A percentile compares a stretch with the other conserved stretches of the same genome.
Conservation (phyloP, 2,888 invertebrate genomes). For the Lepeophtheirus nordmannii region DNA sequence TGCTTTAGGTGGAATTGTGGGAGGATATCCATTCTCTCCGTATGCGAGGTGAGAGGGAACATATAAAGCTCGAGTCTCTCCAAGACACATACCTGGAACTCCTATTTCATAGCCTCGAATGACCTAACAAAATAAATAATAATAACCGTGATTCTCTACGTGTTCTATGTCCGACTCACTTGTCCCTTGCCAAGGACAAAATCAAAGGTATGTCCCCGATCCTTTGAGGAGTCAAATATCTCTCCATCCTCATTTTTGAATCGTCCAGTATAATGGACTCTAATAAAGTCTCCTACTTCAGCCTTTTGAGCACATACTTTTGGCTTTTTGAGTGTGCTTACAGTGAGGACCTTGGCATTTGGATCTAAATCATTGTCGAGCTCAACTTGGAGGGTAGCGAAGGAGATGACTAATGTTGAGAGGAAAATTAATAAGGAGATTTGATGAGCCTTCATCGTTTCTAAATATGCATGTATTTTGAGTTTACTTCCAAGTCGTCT, state of each 20-base stretch:
- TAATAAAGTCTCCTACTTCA: conserved; percentile 4
- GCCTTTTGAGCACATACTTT: neutral
- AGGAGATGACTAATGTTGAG: too few species aligned
- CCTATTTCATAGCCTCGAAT: conserved; percentile 16
- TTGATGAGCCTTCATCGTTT: too few species aligned
- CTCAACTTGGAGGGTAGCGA: neutral
- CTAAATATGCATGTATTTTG: too few species aligned
- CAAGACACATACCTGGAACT: conserved; percentile 16
- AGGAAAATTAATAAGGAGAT: too few species aligned
- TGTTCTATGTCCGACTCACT: neutral
- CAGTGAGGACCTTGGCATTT: conserved; percentile 2
- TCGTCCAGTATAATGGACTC: conserved; percentile 7
- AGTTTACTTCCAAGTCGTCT: too few species aligned
- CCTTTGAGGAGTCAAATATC: conserved; percentile 6
- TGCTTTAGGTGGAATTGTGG: conserved; percentile 2
- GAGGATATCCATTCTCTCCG: conserved; percentile 1
- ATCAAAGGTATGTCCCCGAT: neutral
- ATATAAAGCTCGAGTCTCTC: conserved; percentile 8
- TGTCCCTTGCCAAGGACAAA: conserved; percentile 16
- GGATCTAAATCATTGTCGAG: neutral
- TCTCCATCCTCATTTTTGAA: conserved; percentile 14
- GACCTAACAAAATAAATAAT: conserved; percentile 4
- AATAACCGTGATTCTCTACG: too few species aligned
- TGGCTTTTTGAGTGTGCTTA: conserved; percentile 5
- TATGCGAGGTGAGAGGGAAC: conserved; percentile 15